A percentile compares a stretch with the other conserved stretches of the same genome.
Conservation (phyloP, 2,113 vertebrate species). For the Brachypteracias leptosomus region DNA sequence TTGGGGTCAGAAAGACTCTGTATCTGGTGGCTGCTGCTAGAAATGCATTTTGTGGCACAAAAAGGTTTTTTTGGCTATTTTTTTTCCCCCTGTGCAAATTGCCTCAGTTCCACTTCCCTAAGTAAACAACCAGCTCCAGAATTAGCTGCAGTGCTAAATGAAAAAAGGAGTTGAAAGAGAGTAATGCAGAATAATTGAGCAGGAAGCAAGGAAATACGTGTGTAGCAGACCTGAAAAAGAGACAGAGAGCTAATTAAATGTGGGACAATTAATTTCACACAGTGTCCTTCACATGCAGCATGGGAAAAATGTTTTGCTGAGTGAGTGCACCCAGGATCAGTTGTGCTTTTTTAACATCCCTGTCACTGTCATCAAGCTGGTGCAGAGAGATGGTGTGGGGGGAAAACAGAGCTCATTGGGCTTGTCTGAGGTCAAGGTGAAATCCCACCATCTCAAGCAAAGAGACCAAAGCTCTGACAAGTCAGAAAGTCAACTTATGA, state of each 20-base stretch:
- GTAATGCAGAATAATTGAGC: neutral
- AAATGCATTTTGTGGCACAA: neutral
- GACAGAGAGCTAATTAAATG: slow-evolving; percentile 32
- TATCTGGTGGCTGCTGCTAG: neutral
- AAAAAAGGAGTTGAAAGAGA: neutral
- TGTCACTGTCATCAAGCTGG: neutral
- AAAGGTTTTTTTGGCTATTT: neutral
- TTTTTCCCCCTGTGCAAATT: neutral
- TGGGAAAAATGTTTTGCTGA: neutral
- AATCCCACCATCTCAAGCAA: neutral
- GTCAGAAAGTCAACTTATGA: neutral
- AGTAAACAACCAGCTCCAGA: slow-evolving; percentile 15
- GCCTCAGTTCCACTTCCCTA: neutral
- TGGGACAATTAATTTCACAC: slow-evolving; percentile 8
- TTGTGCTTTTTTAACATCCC: neutral
- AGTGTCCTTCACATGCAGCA: neutral
- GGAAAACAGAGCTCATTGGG: neutral
- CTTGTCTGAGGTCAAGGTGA: neutral
- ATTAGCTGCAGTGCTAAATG: neutral
- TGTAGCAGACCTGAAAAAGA: slow-evolving; percentile 22
- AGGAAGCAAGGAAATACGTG: slow-evolving; percentile 8
- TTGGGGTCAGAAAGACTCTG: neutral
- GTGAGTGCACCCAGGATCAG: neutral
- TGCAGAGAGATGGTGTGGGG: neutral
- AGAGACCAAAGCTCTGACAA: neutral